Evolutionary conservation across 2,113 vertebrate genomes (phyloP).

Genomic region (Sorex fumeus): DNA sequence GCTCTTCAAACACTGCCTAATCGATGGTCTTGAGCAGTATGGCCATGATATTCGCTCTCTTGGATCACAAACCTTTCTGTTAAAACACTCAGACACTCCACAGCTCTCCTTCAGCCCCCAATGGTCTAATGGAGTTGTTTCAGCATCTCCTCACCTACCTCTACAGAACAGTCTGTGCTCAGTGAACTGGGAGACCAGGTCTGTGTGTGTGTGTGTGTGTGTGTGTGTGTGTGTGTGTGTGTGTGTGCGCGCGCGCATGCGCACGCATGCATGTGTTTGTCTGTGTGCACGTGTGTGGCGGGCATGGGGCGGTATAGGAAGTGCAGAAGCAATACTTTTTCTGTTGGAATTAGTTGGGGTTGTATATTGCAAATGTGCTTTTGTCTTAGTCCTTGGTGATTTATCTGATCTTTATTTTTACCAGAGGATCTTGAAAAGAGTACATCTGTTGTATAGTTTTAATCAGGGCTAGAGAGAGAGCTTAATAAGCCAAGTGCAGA

Average conservation of each 20-base stretch:
- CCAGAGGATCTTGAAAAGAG: conserved; percentile 26
- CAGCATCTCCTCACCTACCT: background rate
- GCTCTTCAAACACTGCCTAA: background rate
- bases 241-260: too few species aligned
- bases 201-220: too few species aligned
- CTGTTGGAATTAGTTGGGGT: background rate
- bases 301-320: too few species aligned
- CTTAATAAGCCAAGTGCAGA: too few species aligned
- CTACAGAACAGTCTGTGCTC: background rate
- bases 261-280: too few species aligned
- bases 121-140: background rate
- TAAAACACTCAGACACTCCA: background rate
- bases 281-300: too few species aligned
- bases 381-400: background rate
- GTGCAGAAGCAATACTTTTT: too few species aligned
- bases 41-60: background rate
- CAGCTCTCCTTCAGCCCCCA: background rate
- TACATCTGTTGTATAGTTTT: conserved; percentile 42
- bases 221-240: too few species aligned
- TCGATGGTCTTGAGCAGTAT: background rate
- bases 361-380: background rate
- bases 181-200: background rate
- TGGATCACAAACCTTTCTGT: background rate
- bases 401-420: conserved; percentile 26
- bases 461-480: background rate